These are phyloP conservation scores for Corvus cornix DNA, from an alignment of 2,113 vertebrate genomes.

Conservation along the genomic window DNA sequence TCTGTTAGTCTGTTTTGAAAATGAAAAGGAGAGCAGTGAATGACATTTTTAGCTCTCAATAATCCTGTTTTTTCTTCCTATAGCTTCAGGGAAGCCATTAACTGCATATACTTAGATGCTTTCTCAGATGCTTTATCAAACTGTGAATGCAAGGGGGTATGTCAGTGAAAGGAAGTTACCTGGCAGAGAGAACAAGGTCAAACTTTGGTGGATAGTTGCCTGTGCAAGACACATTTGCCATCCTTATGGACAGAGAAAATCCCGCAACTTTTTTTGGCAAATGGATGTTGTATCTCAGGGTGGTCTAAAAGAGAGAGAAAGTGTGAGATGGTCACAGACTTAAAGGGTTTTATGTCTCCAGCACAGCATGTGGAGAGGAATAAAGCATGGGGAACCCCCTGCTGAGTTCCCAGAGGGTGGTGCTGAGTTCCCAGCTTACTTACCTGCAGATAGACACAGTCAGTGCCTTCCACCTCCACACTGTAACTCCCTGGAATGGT, in stretches of 20 bases:
- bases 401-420: background rate
- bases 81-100: background rate
- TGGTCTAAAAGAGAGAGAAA: conserved; percentile 44
- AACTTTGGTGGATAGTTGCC: conserved; percentile 24
- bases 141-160: background rate
- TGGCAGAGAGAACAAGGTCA: conserved; percentile 49
- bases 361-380: background rate
- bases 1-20: background rate
- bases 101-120: background rate
- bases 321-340: background rate
- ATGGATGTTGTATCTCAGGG: conserved; percentile 65
- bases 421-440: background rate
- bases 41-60: background rate
- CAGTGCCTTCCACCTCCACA: conserved; percentile 54
- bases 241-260: conserved; percentile 32
- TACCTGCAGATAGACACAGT: conserved; percentile 72
- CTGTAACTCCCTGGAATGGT: conserved; percentile 36
- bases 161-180: conserved; percentile 44
- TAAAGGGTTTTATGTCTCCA: background rate
- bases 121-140: background rate
- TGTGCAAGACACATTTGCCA: conserved; percentile 8
- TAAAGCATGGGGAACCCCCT: background rate
- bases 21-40: background rate
- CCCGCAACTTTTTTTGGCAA: conserved; percentile 47
- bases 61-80: background rate